These are phyloP conservation scores for Acarapis woodi DNA, from an alignment of 1,140 invertebrate genomes.

Conservation along the genomic window DNA sequence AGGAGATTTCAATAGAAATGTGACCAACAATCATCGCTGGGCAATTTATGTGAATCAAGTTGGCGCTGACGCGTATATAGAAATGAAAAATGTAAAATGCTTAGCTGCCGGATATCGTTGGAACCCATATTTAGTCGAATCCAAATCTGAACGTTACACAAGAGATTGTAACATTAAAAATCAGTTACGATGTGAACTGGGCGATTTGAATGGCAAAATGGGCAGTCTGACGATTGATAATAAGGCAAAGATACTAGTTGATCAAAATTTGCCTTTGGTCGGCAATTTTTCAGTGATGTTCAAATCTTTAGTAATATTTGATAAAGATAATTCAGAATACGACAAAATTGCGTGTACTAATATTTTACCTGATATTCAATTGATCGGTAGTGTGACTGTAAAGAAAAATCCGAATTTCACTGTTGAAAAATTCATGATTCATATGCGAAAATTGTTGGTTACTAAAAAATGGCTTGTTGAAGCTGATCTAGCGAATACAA, in stretches of 20 bases:
- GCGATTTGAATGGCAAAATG: constrained; percentile 52
- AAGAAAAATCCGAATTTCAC: constrained; percentile 57
- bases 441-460: constrained; percentile 45
- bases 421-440: constrained; percentile 44
- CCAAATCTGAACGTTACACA: constrained; percentile 48
- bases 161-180: constrained; percentile 58
- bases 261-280: constrained; percentile 53
- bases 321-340: constrained; percentile 28
- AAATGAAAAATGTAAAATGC: constrained; percentile 43
- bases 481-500: constrained; percentile 47
- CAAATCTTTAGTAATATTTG: constrained; percentile 53
- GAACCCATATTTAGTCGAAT: constrained; percentile 74
- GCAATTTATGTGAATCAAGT: constrained; percentile 72
- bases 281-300: constrained; percentile 34
- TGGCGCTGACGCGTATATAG: constrained; percentile 60
- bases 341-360: constrained; percentile 62
- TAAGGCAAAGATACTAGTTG: constrained; percentile 41
- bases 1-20: constrained; percentile 12
- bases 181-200: constrained; percentile 67
- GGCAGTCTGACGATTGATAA: constrained; percentile 53
- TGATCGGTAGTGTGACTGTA: constrained; percentile 62
- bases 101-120: constrained; percentile 63
- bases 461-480: constrained; percentile 57
- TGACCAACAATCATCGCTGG: constrained; percentile 44
- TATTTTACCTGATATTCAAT: constrained; percentile 61